Conservation (phyloP, 2,888 invertebrate species). For the Silvanus unidentatus region DNA sequence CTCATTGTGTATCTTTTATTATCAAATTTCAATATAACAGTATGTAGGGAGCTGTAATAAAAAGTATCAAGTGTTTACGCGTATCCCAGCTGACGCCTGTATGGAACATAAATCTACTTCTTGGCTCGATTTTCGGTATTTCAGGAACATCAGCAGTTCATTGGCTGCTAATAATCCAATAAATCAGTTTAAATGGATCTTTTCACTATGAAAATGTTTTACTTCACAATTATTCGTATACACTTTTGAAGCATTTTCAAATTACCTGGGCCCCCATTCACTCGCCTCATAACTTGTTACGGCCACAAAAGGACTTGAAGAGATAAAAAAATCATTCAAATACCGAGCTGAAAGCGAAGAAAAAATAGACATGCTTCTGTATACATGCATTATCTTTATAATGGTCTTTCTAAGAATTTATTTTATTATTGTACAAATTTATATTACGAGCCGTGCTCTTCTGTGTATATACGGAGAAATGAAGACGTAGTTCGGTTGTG, state of each 20-base stretch:
- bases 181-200: slow-evolving; percentile 25
- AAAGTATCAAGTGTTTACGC: slow-evolving; percentile 33
- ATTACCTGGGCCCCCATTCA: no score
- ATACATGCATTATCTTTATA: no score
- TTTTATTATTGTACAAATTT: no score
- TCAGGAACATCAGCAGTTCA: slow-evolving; percentile 20
- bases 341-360: no score
- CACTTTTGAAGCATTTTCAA: not conserved
- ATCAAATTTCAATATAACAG: slow-evolving; percentile 26
- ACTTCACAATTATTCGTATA: slow-evolving; percentile 4
- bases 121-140: slow-evolving; percentile 17
- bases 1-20: slow-evolving; percentile 23
- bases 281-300: no score
- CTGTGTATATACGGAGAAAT: no score
- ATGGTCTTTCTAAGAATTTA: no score
- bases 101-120: slow-evolving; percentile 32
- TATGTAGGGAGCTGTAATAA: slow-evolving; percentile 22
- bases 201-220: slow-evolving; percentile 6
- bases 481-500: no score
- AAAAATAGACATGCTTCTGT: no score
- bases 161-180: slow-evolving; percentile 34
- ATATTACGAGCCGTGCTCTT: no score
- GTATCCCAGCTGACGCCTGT: slow-evolving; percentile 35
- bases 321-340: no score
- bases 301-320: no score